Percentiles rank a stretch among this genome's conserved stretches.
Evolutionary conservation across 2,888 invertebrate species (phyloP).

Genomic region (Hyposoter didymator): DNA sequence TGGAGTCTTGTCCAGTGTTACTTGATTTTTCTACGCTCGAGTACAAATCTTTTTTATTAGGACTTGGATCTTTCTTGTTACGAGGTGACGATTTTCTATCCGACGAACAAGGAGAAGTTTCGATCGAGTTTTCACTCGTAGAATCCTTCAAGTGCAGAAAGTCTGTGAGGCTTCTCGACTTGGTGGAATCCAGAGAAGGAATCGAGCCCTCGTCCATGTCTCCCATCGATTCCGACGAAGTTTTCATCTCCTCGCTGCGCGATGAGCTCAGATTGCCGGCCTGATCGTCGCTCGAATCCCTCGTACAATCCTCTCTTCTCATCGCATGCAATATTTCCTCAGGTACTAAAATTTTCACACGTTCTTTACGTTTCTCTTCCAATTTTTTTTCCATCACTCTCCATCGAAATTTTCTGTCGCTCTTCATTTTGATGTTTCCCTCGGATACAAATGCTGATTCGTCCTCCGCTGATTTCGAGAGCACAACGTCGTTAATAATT

Average conservation of each 20-base stretch:
- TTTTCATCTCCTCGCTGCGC: neutral
- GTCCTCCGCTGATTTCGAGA: neutral
- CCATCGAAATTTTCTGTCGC: neutral
- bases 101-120: neutral
- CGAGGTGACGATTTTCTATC: neutral
- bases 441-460: constrained; percentile 14
- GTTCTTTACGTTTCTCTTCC: neutral
- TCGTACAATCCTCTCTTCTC: neutral
- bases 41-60: neutral
- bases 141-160: neutral
- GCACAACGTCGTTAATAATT: constrained; percentile 22
- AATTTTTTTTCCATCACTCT: constrained; percentile 14
- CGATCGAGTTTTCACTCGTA: neutral
- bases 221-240: neutral
- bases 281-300: neutral
- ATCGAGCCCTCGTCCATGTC: constrained; percentile 13
- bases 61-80: neutral
- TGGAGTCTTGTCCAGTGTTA: neutral
- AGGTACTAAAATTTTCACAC: constrained; percentile 26
- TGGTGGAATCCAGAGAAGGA: neutral
- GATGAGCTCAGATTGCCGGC: neutral
- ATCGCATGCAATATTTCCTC: constrained; percentile 39
- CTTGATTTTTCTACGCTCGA: neutral
- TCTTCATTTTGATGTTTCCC: constrained; percentile 35
- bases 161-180: neutral